Conservation (phyloP, 1,140 invertebrate genomes). For the Drosophila ambigua region DNA sequence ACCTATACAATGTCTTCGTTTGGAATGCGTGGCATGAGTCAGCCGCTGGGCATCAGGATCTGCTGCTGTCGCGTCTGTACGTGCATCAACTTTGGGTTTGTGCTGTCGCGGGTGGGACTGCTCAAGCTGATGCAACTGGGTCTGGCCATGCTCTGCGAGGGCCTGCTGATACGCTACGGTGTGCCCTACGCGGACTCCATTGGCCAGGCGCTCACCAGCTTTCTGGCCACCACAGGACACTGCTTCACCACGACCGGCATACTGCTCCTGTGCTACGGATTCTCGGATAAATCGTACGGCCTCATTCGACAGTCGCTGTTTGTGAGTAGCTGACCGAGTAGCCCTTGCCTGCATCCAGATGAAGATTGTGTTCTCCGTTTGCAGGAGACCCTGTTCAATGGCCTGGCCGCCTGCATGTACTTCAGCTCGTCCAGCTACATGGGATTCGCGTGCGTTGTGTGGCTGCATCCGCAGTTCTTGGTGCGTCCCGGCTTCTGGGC, state of each 20-base stretch:
- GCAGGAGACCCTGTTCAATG: slow-evolving; percentile 92
- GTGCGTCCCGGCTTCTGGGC: slow-evolving; percentile 86
- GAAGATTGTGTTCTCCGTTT: background rate
- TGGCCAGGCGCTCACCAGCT: slow-evolving; percentile 90
- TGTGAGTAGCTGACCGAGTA: slow-evolving; percentile 85
- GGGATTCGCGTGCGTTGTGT: slow-evolving; percentile 89
- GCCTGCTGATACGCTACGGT: slow-evolving; percentile 90
- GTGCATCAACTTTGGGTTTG: slow-evolving; percentile 90
- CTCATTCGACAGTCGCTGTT: slow-evolving; percentile 91
- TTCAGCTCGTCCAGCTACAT: slow-evolving; percentile 90
- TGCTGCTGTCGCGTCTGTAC: slow-evolving; percentile 90
- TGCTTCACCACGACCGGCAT: slow-evolving; percentile 90
- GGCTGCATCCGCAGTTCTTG: slow-evolving; percentile 88
- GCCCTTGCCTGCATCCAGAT: too few relatives aligned
- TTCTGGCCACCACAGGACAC: slow-evolving; percentile 90
- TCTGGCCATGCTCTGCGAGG: slow-evolving; percentile 90
- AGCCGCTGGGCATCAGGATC: slow-evolving; percentile 86
- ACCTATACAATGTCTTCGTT: slow-evolving; percentile 59
- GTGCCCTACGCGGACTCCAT: slow-evolving; percentile 87
- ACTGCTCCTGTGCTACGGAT: slow-evolving; percentile 89
- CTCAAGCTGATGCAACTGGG: slow-evolving; percentile 91
- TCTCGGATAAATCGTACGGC: slow-evolving; percentile 90
- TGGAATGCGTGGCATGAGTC: slow-evolving; percentile 70
- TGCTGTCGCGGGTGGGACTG: slow-evolving; percentile 88
- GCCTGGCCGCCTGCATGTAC: slow-evolving; percentile 89